These are phyloP conservation scores for Willowsia nigromaculata DNA, from an alignment of 2,888 invertebrate species.

Conservation along the genomic window DNA sequence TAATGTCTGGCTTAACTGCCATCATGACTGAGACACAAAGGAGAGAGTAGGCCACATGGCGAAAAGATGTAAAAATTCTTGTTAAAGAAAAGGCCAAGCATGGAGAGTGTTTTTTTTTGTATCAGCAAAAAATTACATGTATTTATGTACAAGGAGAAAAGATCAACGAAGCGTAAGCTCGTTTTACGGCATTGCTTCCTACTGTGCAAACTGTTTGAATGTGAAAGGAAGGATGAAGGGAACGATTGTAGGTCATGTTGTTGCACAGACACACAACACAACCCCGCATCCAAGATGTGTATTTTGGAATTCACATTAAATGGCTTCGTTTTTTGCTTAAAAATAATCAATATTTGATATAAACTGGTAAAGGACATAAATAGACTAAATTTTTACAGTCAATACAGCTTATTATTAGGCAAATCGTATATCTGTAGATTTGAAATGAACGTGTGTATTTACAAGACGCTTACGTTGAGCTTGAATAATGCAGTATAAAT, in stretches of 20 bases:
- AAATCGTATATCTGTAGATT: too few species aligned
- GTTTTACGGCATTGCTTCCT: constrained; percentile 49
- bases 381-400: not conserved
- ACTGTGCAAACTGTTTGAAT: constrained; percentile 21
- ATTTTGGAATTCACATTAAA: constrained; percentile 16
- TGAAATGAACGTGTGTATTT: too few species aligned
- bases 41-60: not conserved
- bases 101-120: not conserved
- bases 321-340: constrained; percentile 7
- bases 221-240: constrained; percentile 29
- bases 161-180: constrained; percentile 52
- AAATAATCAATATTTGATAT: constrained; percentile 17
- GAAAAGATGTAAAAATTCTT: not conserved
- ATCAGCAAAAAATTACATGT: constrained; percentile 2
- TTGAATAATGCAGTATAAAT: too few species aligned
- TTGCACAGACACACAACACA: not conserved
- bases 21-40: constrained; percentile 8
- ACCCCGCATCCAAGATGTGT: not conserved
- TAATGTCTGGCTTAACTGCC: not conserved
- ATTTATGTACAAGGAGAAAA: constrained; percentile 30
- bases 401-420: not conserved
- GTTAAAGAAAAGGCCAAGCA: not conserved
- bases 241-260: constrained; percentile 40
- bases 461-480: too few species aligned
- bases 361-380: not conserved